Percentiles rank a stretch among this genome's conserved stretches.
phyloP scores from a whole-genome alignment of 2,888 invertebrate species.

The Holacanthella duospinosa region DNA sequence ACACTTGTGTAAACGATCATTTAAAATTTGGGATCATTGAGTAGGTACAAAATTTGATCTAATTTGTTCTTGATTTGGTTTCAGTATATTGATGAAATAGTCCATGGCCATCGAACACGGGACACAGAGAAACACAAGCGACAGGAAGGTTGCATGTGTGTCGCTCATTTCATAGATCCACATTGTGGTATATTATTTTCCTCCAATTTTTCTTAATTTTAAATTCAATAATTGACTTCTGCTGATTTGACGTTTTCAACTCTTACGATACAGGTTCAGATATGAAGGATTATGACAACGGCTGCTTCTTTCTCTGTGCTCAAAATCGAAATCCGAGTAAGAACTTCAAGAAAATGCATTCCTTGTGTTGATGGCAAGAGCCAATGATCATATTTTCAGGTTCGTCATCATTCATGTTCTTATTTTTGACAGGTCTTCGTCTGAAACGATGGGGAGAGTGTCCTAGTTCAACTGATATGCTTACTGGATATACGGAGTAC shows the following conservation, averaged over 20 bases:
- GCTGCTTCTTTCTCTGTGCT: slow-evolving; percentile 26
- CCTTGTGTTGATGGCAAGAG: neutral
- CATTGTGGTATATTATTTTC: slow-evolving; percentile 15
- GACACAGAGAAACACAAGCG: slow-evolving; percentile 18
- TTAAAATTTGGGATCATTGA: too few species aligned
- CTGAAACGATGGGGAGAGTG: slow-evolving; percentile 4
- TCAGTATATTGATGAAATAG: slow-evolving; percentile 22
- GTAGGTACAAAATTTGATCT: neutral
- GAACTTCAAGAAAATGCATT: neutral
- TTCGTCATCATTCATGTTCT: neutral
- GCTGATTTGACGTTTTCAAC: too few species aligned
- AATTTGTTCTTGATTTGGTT: neutral
- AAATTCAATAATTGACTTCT: neutral
- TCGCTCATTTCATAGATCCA: slow-evolving; percentile 20
- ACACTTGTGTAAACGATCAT: too few species aligned
- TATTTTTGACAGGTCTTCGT: neutral
- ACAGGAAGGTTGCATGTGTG: slow-evolving; percentile 21
- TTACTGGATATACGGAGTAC: too few species aligned
- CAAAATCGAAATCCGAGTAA: slow-evolving; percentile 22
- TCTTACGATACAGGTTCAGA: slow-evolving; percentile 18
- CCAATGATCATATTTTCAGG: neutral
- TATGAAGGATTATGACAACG: slow-evolving; percentile 21
- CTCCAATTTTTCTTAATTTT: too few species aligned
- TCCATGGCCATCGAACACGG: slow-evolving; percentile 18
- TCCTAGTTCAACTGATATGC: too few species aligned